Conservation (phyloP, 2,113 vertebrate species). For the Larimichthys polyactis region DNA sequence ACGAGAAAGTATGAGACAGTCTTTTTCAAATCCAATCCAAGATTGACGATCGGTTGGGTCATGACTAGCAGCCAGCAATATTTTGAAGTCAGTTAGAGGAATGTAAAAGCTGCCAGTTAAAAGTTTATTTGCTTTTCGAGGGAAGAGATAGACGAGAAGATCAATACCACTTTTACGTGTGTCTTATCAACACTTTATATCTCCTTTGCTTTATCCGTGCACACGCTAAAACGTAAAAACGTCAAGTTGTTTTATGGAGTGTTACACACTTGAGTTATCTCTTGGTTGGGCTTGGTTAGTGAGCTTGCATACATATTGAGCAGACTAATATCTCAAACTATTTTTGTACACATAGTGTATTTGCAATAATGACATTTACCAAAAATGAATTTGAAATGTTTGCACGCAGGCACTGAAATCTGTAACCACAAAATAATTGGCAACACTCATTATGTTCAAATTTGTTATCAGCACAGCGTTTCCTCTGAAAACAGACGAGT, state of each 20-base stretch:
- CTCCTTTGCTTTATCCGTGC: not conserved
- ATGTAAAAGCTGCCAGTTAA: not conserved
- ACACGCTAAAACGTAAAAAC: not conserved
- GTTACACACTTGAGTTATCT: not conserved
- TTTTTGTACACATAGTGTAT: not conserved
- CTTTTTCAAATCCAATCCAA: not conserved
- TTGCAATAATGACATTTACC: not conserved
- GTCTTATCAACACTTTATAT: not conserved
- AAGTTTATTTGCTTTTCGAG: not conserved
- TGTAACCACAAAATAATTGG: not conserved
- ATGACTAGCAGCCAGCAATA: not conserved
- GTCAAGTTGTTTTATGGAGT: not conserved
- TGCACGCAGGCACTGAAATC: not conserved
- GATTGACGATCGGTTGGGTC: not conserved
- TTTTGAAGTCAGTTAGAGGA: not conserved
- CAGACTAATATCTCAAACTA: not conserved
- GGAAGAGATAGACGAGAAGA: not conserved
- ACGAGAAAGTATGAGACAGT: not conserved
- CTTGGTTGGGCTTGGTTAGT: not conserved
- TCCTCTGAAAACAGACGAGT: not conserved
- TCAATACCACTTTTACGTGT: not conserved
- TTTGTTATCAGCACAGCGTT: not conserved
- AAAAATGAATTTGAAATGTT: not conserved
- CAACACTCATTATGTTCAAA: conserved; percentile 4
- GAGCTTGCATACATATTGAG: not conserved